Conservation (phyloP, 2,797 vertebrate genomes). For the Petrocephalus sullivani region DNA sequence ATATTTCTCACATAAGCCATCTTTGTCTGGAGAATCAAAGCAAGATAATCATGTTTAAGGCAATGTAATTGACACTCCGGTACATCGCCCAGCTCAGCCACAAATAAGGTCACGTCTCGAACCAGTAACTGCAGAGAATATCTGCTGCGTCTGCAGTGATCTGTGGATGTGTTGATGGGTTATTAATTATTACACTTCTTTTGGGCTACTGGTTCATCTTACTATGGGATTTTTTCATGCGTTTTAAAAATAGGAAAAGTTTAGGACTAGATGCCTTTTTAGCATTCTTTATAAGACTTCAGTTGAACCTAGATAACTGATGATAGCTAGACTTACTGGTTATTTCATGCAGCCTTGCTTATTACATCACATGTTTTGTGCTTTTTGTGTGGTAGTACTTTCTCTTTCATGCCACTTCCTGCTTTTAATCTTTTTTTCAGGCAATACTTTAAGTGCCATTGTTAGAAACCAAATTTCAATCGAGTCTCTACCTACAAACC, state of each 20-base stretch:
- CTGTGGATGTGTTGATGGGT: not conserved
- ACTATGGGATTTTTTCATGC: not conserved
- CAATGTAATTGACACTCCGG: not conserved
- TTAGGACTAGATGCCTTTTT: not conserved
- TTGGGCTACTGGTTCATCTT: not conserved
- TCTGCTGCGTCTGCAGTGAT: not conserved
- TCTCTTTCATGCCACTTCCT: not conserved
- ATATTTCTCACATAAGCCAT: not conserved
- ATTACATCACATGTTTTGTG: not conserved
- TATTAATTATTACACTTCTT: not conserved
- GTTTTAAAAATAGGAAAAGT: not conserved
- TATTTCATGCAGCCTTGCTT: not conserved
- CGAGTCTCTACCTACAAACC: not conserved
- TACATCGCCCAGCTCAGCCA: not conserved
- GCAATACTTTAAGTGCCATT: not conserved
- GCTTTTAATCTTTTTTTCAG: conserved; percentile 1
- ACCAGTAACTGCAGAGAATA: not conserved
- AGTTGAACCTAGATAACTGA: not conserved
- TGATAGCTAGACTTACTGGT: not conserved
- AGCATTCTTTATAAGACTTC: not conserved
- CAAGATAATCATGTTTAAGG: not conserved
- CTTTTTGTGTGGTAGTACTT: not conserved
- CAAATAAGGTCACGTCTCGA: not conserved
- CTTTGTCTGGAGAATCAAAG: not conserved
- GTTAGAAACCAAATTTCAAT: not conserved